Percentiles rank a stretch among this genome's conserved stretches.
Conservation (phyloP, 1,140 invertebrate genomes). For the Stratiolaelaps scimitus region DNA sequence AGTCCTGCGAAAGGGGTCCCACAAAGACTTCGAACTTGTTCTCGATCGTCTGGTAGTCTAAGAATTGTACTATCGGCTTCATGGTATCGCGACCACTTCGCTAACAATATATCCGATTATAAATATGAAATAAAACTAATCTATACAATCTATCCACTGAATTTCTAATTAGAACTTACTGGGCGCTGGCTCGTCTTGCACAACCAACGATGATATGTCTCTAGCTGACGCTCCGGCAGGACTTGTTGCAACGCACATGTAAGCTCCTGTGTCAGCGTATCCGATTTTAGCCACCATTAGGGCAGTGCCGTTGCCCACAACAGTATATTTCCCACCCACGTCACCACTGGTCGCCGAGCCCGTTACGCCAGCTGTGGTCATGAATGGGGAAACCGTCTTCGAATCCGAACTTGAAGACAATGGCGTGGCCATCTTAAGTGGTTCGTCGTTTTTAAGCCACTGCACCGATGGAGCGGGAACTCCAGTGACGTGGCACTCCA, state of each 20-base stretch:
- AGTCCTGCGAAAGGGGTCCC: no score
- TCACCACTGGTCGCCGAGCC: no score
- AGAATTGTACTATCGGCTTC: no score
- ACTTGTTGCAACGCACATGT: slow-evolving; percentile 61
- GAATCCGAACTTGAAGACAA: slow-evolving; percentile 11
- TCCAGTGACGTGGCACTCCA: slow-evolving; percentile 57
- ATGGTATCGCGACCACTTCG: no score
- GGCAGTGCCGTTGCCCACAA: slow-evolving; percentile 52
- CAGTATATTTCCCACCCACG: slow-evolving; percentile 6
- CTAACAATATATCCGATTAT: background rate
- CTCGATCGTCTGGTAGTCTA: no score
- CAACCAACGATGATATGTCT: slow-evolving; percentile 57
- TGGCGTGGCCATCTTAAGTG: slow-evolving; percentile 44
- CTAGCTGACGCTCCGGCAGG: slow-evolving; percentile 52
- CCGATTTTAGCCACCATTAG: slow-evolving; percentile 53
- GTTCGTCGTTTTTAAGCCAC: slow-evolving; percentile 60
- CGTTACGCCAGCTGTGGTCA: background rate
- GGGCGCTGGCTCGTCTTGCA: slow-evolving; percentile 55
- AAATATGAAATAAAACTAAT: no score
- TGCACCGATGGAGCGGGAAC: slow-evolving; percentile 50
- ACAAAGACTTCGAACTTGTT: no score
- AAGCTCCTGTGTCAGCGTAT: slow-evolving; percentile 60
- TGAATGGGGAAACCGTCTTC: slow-evolving; percentile 7
- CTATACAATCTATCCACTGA: no score
- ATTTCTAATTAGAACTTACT: slow-evolving; percentile 46